Percentiles rank a stretch among this genome's conserved stretches.
Conservation (phyloP, 1,140 invertebrate genomes). For the Theocolax elegans region DNA sequence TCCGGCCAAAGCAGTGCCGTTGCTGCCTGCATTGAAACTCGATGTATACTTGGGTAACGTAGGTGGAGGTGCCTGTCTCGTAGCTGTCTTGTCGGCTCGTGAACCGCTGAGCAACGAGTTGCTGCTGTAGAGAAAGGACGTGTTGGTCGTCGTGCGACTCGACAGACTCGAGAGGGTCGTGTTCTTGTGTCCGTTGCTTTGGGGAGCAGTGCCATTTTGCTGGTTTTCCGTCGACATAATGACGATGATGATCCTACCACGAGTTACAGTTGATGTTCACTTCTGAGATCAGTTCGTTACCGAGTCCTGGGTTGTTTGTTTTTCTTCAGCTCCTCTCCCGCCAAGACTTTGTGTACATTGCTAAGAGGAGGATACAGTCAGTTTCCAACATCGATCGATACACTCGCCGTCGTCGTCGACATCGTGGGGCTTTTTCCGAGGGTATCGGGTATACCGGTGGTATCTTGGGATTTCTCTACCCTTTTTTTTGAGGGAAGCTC, state of each 20-base stretch:
- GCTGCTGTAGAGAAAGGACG: slow-evolving; percentile 66
- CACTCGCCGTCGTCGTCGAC: too few species aligned
- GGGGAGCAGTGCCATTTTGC: slow-evolving; percentile 53
- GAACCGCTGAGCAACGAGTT: slow-evolving; percentile 60
- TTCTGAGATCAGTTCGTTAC: background rate
- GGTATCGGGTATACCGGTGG: too few species aligned
- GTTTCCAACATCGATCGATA: background rate
- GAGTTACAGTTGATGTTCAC: too few species aligned
- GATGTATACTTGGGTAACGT: slow-evolving; percentile 75
- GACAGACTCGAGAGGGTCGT: slow-evolving; percentile 49
- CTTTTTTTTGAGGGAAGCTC: too few species aligned
- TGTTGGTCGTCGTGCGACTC: slow-evolving; percentile 55
- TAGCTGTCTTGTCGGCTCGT: background rate
- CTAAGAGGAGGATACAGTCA: slow-evolving; percentile 12
- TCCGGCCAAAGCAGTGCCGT: slow-evolving; percentile 63
- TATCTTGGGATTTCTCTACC: too few species aligned
- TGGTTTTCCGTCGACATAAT: slow-evolving; percentile 27
- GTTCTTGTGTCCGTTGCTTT: slow-evolving; percentile 62
- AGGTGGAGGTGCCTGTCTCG: slow-evolving; percentile 73
- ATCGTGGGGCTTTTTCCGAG: too few species aligned
- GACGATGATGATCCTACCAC: background rate
- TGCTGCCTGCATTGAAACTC: slow-evolving; percentile 70
- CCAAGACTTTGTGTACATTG: background rate
- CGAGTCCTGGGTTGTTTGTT: background rate
- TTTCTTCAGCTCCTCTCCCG: background rate